These are phyloP conservation scores for Brachycybe producta DNA, from an alignment of 2,888 invertebrate species.

Conservation along the genomic window DNA sequence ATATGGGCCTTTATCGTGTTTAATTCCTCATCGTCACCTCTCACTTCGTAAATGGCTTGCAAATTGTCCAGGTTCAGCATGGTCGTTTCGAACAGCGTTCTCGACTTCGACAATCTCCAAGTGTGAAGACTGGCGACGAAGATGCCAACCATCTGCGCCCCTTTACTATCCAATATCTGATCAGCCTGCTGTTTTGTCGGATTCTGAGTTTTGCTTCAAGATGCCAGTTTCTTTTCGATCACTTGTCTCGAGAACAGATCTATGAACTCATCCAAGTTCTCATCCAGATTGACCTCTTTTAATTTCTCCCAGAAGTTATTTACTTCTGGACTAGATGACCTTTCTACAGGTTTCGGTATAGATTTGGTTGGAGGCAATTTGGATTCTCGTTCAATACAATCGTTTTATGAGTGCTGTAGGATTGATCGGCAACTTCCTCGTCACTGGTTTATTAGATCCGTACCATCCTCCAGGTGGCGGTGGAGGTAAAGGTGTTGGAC, in stretches of 20 bases:
- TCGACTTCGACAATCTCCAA: slow-evolving; percentile 78
- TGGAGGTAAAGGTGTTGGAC: slow-evolving; percentile 45
- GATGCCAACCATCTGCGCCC: slow-evolving; percentile 90
- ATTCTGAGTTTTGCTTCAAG: slow-evolving; percentile 44
- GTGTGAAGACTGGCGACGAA: slow-evolving; percentile 76
- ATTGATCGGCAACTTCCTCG: slow-evolving; percentile 62
- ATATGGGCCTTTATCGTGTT: slow-evolving; percentile 59
- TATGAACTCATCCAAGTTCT: slow-evolving; percentile 74
- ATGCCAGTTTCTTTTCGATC: slow-evolving; percentile 50
- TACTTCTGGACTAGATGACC: not conserved
- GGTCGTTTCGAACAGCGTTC: slow-evolving; percentile 82
- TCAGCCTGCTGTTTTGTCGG: slow-evolving; percentile 40
- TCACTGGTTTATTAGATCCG: slow-evolving; percentile 47
- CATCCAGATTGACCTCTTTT: slow-evolving; percentile 66
- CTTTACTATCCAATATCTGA: slow-evolving; percentile 78
- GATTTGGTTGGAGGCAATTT: slow-evolving; percentile 27
- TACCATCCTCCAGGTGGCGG: slow-evolving; percentile 77
- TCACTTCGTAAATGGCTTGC: slow-evolving; percentile 77
- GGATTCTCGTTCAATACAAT: slow-evolving; percentile 85
- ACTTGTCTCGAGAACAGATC: slow-evolving; percentile 80
- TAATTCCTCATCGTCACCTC: slow-evolving; percentile 69
- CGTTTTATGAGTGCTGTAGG: slow-evolving; percentile 89
- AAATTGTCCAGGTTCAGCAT: slow-evolving; percentile 74
- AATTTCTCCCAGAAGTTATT: slow-evolving; percentile 50
- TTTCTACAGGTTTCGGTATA: not conserved